Evolutionary conservation across 2,888 invertebrate genomes (phyloP), one percentile per base, ranked within the genome.

Genomic region (Busseola fusca): DNA sequence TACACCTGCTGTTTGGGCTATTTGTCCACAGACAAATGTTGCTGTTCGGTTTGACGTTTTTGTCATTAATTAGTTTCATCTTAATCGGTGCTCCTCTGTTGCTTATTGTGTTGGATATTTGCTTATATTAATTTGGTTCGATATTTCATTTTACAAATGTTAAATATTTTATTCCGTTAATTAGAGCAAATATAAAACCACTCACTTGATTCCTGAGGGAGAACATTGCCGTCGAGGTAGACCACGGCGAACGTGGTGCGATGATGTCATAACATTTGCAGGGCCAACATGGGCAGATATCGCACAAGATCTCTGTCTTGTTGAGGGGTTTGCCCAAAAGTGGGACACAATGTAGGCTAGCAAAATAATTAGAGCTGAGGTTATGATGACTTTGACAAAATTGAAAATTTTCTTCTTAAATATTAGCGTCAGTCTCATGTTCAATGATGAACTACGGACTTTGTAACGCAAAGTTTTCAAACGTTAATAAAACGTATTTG

Each of bases 1-100:
- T 90, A 90, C 92, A 92, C 91, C 94, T 93, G 93, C 89, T 90
- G 90, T 90, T 88, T 88, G 86, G 88, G 89, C 90, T 90, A 88
- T 91, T 91, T 89, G 90, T 88, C 84, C 81, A 69, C 84, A 89
- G 88, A 92, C 91, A 90, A 91, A 92, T 92, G 78, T 92, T 88
- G 84, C 88, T 86, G 88, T 87, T 87, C 84, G 87, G 81, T 85
- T 81, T 86, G 88, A 88, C 87, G 85, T 89, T 89, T 90, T 87
- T 85, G 83, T 78, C 84, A 87, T 85, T 88, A 87, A 90, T 88
- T 87, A 84, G 86, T 87, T 83, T 86, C 82, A 82, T 84, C 81
- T 78, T 82, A 83, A 85, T 86, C 80, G 81, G 79, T 82, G 77
- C 72, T 80, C 81, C 30, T 69, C 67, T 79, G 52, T 16, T 81